These are phyloP conservation scores for Atopsyche davidsoni DNA, from an alignment of 1,140 invertebrate genomes.

Conservation along the genomic window DNA sequence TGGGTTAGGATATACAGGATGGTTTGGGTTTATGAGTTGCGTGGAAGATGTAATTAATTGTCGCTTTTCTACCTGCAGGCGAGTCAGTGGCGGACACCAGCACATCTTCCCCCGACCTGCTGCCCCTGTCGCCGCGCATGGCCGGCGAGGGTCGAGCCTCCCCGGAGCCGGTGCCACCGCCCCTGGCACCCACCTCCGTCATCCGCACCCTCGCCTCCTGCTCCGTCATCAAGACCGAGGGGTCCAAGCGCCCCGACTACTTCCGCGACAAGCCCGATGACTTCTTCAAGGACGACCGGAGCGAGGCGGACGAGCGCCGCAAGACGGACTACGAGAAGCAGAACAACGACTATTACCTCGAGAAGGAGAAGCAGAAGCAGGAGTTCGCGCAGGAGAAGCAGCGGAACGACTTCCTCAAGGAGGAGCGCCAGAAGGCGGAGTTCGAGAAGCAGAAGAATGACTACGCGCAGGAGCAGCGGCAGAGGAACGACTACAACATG, in stretches of 20 bases:
- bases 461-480: constrained; percentile 2
- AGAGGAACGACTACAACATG: background rate
- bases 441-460: constrained; percentile 3
- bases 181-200: constrained; percentile 43
- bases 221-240: constrained; percentile 43
- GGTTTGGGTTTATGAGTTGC: too few species aligned
- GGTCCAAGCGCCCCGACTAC: constrained; percentile 31
- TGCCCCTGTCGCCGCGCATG: constrained; percentile 70
- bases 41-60: too few species aligned
- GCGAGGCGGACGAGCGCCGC: constrained; percentile 39
- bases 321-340: constrained; percentile 29
- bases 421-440: constrained; percentile 12
- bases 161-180: constrained; percentile 54
- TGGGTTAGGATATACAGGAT: too few species aligned
- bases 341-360: constrained; percentile 7
- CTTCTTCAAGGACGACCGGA: constrained; percentile 36
- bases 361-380: constrained; percentile 8
- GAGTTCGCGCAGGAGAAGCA: background rate
- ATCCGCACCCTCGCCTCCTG: constrained; percentile 50
- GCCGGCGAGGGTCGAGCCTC: constrained; percentile 49
- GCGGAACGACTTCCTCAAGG: constrained; percentile 8
- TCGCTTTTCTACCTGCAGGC: constrained; percentile 55
- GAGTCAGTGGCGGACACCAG: constrained; percentile 86
- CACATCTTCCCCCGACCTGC: constrained; percentile 78
- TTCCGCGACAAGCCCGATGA: constrained; percentile 23